Conservation (phyloP, 92 coral and sea anemone genomes). For the Palythoa caribaeorum region DNA sequence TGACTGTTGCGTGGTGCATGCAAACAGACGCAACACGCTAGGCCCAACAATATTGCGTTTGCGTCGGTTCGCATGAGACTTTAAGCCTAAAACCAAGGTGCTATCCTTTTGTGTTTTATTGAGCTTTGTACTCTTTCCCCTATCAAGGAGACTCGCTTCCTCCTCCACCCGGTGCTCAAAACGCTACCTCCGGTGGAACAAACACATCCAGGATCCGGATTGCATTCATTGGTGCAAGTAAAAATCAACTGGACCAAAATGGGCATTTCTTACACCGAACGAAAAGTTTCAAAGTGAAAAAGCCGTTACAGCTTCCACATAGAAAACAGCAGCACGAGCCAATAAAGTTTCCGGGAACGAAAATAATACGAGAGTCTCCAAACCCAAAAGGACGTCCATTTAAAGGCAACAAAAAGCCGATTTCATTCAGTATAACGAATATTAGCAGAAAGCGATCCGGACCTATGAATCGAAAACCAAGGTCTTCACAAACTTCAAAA, state of each 20-base stretch:
- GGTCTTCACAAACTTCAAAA: neutral
- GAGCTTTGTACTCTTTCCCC: neutral
- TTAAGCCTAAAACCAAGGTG: too few species aligned
- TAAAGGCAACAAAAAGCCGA: neutral
- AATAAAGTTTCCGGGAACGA: neutral
- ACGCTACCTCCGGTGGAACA: neutral
- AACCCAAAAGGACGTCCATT: neutral
- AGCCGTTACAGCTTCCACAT: neutral
- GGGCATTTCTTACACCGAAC: neutral
- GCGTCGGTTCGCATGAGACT: too few species aligned
- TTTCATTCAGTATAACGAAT: neutral
- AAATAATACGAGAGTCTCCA: neutral
- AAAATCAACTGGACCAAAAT: neutral
- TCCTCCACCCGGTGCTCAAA: neutral
- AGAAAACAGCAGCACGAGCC: neutral
- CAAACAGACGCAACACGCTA: too few species aligned
- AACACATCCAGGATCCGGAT: neutral
- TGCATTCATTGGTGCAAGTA: neutral
- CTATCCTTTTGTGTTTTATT: too few species aligned
- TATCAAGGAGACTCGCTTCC: neutral
- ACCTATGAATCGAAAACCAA: neutral
- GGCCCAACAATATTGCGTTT: too few species aligned
- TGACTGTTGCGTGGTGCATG: too few species aligned
- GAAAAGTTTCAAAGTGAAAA: neutral
- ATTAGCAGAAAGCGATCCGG: neutral